phyloP scores from a whole-genome alignment of 2,888 invertebrate genomes.

The Dicycla oo region DNA sequence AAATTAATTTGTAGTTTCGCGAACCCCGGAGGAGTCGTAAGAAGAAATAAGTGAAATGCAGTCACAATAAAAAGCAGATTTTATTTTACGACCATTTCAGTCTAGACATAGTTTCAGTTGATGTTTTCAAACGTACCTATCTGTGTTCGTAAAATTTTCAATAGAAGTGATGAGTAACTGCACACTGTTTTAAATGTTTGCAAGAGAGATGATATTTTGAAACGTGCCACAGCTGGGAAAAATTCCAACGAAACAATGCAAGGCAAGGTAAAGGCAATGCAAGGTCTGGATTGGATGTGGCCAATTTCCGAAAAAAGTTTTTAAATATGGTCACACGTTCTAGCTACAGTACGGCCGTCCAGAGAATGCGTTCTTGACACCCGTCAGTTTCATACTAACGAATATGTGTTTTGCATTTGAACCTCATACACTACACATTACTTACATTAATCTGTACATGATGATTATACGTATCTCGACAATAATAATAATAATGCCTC shows the following conservation, averaged over 20 bases:
- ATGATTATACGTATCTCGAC: no score
- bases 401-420: no score
- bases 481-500: no score
- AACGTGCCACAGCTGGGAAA: neutral
- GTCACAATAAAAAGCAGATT: constrained; percentile 33
- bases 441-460: no score
- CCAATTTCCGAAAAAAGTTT: neutral
- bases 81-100: constrained; percentile 30
- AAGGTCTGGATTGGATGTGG: neutral
- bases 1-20: constrained; percentile 26
- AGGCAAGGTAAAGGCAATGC: neutral
- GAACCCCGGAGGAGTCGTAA: neutral
- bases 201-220: neutral
- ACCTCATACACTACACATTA: no score
- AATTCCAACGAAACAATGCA: neutral
- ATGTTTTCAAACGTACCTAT: constrained; percentile 9
- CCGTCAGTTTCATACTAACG: no score
- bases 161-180: neutral
- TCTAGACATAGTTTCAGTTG: constrained; percentile 38
- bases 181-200: neutral
- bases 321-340: neutral
- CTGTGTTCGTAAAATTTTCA: no score
- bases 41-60: constrained; percentile 28
- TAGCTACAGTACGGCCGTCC: no score
- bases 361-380: no score